Evolutionary conservation across 2,797 vertebrate species (phyloP).

Genomic region (Chelon auratus): DNA sequence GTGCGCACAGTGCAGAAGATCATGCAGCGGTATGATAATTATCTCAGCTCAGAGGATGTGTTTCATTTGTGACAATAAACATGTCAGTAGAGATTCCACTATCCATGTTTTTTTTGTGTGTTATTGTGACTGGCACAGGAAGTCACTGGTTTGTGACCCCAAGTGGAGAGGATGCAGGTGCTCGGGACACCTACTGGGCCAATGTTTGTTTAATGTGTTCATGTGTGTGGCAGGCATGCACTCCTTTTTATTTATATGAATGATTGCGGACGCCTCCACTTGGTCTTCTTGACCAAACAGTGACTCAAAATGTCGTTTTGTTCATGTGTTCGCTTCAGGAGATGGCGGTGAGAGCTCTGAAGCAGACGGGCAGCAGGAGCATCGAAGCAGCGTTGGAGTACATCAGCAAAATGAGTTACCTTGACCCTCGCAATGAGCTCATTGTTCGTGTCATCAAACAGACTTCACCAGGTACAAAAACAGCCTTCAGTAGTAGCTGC

Average conservation of each 20-base stretch:
- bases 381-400: slow-evolving; percentile 97
- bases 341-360: slow-evolving; percentile 96
- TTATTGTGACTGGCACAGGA: slow-evolving; percentile 59
- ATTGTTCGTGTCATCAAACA: slow-evolving; percentile 98
- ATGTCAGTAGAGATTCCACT: no score
- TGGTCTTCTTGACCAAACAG: not conserved
- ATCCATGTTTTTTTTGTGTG: slow-evolving; percentile 10
- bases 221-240: not conserved
- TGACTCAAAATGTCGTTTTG: not conserved
- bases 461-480: slow-evolving; percentile 91
- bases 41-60: not conserved
- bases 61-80: not conserved
- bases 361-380: slow-evolving; percentile 97
- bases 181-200: slow-evolving; percentile 31
- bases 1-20: slow-evolving; percentile 1
- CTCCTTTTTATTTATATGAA: not conserved
- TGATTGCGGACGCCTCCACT: not conserved
- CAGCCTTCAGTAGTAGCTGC: not conserved
- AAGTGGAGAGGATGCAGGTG: slow-evolving; percentile 71
- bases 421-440: slow-evolving; percentile 96
- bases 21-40: not conserved
- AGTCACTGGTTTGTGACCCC: slow-evolving; percentile 67
- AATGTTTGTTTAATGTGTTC: not conserved
- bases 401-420: slow-evolving; percentile 99
- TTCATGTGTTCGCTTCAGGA: slow-evolving; percentile 81